phyloP scores from a whole-genome alignment of 64 coral and sea anemone species.

The Stichodactyla mertensii region DNA sequence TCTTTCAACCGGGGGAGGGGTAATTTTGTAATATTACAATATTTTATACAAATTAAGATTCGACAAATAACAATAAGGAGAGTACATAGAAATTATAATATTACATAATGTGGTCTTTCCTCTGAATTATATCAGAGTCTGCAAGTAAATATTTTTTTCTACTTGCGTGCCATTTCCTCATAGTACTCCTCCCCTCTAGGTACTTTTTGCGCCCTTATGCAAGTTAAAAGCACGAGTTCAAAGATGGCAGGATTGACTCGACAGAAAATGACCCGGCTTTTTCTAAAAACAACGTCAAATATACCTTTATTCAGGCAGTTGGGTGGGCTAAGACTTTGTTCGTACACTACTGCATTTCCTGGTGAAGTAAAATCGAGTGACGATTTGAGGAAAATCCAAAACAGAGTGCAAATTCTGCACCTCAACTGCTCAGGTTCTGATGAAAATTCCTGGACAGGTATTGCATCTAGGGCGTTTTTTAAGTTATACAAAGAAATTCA shows the following conservation, averaged over 20 bases:
- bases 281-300: constrained; percentile 2
- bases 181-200: neutral
- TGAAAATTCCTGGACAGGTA: constrained; percentile 82
- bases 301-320: neutral
- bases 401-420: constrained; percentile 64
- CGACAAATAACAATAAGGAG: neutral
- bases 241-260: constrained; percentile 19
- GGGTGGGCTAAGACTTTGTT: neutral
- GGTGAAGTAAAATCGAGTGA: constrained; percentile 81
- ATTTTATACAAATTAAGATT: neutral
- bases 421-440: constrained; percentile 93
- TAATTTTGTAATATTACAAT: neutral
- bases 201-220: neutral
- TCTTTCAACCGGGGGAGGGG: neutral
- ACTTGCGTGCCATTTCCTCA: neutral
- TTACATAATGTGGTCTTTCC: neutral
- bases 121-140: neutral
- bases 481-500: constrained; percentile 56
- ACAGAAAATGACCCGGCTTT: neutral
- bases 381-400: constrained; percentile 42
- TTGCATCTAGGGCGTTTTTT: constrained; percentile 72
- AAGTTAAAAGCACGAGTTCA: constrained; percentile 7
- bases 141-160: neutral
- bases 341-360: constrained; percentile 80
- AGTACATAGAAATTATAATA: neutral